Evolutionary conservation across 1,140 invertebrate species (phyloP), one percentile per base, ranked within the genome.

Genomic region (Carposina sasakii): DNA sequence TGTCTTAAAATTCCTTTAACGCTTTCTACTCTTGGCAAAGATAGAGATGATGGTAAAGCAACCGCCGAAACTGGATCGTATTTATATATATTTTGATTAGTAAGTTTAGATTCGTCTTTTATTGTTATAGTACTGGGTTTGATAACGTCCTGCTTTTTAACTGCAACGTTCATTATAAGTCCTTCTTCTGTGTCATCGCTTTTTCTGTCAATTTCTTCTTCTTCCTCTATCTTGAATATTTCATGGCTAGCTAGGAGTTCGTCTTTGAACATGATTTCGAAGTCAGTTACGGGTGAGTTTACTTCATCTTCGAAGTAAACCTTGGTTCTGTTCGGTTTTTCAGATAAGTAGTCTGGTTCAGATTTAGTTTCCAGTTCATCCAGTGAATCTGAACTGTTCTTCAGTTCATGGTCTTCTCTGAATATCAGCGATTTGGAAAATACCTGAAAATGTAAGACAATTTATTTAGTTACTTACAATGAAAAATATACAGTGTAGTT

Each of bases 241-340:
- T 77, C 72, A 36, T 79, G 66, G 23, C 67, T 68, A 1, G 62
- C 52, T 15, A 72, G 44, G 1, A 86, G 70, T 63, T 86, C 85
- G 49, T 86, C 85, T 66, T 86, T 85, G 54, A 86, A 86, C 85
- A 86, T 86, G 3, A 86, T 86, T 67, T 86, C 81, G 37, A 86
- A 85, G 55, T 86, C 85, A n/a, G 85, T 82, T 0, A 85, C 74
- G 1, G 81, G 81, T 1, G 73, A 77, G 21, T 81, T 70, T 0
- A 82, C 69, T 64, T 82, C 76, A 43, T 81, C 73, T 63, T 85
- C 81, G 51, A 84, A 84, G 51, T 81, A 84, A 1, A 84, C 81
- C 59, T 81, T 84, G 6, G 78, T 79, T 48, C 81, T 66, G 42
- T 79, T 82, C 2, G 77, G 81, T 58, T 67, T 75, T 34, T 78